A percentile compares a stretch with the other conserved stretches of the same genome.
Conservation (phyloP, 2,113 vertebrate genomes). For the Erinaceus europaeus region DNA sequence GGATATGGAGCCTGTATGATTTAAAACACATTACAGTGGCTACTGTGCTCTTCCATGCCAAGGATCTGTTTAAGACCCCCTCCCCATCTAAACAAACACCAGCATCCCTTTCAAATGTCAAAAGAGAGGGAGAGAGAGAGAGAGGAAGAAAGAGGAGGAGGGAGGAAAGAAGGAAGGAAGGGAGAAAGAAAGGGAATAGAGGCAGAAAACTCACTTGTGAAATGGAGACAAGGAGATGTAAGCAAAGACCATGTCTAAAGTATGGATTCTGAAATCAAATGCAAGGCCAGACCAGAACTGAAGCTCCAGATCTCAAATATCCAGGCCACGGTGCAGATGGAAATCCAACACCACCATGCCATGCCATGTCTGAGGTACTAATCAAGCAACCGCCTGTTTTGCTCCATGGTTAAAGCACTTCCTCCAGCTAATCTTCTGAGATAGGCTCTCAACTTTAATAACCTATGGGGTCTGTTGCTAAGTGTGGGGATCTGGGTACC, state of each 20-base stretch:
- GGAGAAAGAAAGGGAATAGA: no score
- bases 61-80: conserved; percentile 79
- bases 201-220: conserved; percentile 8
- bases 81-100: conserved; percentile 81
- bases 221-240: neutral
- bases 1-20: conserved; percentile 83
- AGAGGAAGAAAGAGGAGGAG: no score
- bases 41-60: conserved; percentile 79
- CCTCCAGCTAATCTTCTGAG: conserved; percentile 69
- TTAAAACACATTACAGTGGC: conserved; percentile 85
- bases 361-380: conserved; percentile 64
- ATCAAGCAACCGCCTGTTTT: conserved; percentile 68
- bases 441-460: conserved; percentile 73
- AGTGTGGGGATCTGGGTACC: conserved; percentile 70
- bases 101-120: conserved; percentile 50
- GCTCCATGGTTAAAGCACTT: conserved; percentile 69
- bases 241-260: conserved; percentile 9
- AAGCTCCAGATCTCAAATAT: conserved; percentile 71
- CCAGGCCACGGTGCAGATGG: conserved; percentile 58
- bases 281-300: conserved; percentile 56
- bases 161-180: no score
- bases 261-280: conserved; percentile 50
- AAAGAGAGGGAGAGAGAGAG: conserved; percentile 30
- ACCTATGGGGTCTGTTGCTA: conserved; percentile 68
- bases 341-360: conserved; percentile 64